Conservation (phyloP, 2,888 invertebrate species). For the Drosophila kokeensis region DNA sequence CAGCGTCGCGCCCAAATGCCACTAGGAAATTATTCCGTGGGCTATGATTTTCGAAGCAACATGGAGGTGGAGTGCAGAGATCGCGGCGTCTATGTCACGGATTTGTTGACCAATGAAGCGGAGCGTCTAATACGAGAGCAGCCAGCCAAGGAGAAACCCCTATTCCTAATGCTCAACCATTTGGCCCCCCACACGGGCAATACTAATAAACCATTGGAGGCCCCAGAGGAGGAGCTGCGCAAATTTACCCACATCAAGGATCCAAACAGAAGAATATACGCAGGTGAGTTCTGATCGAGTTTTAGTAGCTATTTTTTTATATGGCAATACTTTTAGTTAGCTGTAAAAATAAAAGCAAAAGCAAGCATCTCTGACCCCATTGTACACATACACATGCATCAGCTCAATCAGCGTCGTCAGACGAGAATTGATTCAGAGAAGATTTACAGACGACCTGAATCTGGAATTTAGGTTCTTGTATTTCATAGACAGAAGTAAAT, state of each 20-base stretch:
- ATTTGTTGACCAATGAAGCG: slow-evolving; percentile 89
- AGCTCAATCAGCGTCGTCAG: neutral
- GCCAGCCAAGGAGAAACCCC: slow-evolving; percentile 85
- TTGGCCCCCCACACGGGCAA: slow-evolving; percentile 92
- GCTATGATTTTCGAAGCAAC: slow-evolving; percentile 86
- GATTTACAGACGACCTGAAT: neutral
- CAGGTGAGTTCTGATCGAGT: slow-evolving; percentile 86
- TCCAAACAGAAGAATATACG: slow-evolving; percentile 88
- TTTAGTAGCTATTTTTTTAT: neutral
- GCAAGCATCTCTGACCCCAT: slow-evolving; percentile 1
- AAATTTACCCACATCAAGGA: slow-evolving; percentile 89
- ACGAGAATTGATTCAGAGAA: neutral
- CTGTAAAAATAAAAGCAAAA: neutral
- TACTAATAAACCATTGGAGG: slow-evolving; percentile 89
- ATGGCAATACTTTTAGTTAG: neutral
- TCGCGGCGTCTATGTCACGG: slow-evolving; percentile 89
- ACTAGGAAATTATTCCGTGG: slow-evolving; percentile 69
- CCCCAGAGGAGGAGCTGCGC: slow-evolving; percentile 89
- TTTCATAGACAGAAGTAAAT: neutral
- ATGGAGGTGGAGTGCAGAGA: slow-evolving; percentile 86
- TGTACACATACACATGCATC: neutral
- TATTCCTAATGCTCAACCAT: slow-evolving; percentile 93
- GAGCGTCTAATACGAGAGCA: slow-evolving; percentile 86
- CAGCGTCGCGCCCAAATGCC: slow-evolving; percentile 87
- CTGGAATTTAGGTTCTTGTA: neutral